Percentiles rank a stretch among this genome's conserved stretches.
These are phyloP conservation scores for Heteronetta atricapilla DNA, from an alignment of 2,113 vertebrate species.

Conservation along the genomic window DNA sequence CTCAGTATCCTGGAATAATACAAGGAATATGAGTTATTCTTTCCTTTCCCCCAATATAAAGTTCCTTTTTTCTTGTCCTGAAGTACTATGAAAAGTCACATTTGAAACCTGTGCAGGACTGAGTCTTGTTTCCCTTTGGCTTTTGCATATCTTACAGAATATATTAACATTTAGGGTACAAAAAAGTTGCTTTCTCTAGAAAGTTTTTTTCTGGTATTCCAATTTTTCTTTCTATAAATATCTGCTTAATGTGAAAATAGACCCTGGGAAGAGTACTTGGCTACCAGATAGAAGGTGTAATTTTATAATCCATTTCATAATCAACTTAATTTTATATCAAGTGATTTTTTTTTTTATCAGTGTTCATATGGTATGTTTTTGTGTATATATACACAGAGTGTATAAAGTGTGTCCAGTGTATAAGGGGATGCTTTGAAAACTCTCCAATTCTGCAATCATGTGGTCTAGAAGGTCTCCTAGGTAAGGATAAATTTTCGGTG, in stretches of 20 bases:
- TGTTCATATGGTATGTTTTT: background rate
- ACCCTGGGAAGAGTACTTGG: background rate
- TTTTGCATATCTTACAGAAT: background rate
- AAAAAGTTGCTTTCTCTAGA: background rate
- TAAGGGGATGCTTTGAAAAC: background rate
- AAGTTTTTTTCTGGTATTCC: background rate
- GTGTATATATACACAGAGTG: background rate
- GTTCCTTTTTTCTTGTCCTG: background rate
- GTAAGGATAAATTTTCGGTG: background rate
- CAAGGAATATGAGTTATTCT: background rate
- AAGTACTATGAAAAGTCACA: background rate
- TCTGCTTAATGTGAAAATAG: background rate
- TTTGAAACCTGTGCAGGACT: background rate
- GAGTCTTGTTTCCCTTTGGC: background rate
- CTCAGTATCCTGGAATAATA: background rate
- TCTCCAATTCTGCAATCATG: background rate
- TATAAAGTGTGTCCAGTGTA: too few species aligned
- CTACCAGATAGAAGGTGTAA: background rate
- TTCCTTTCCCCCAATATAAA: background rate
- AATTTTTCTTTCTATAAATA: background rate
- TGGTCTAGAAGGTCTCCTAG: background rate
- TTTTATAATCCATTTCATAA: background rate
- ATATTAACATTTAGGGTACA: background rate
- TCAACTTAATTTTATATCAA: background rate
- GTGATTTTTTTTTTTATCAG: background rate